These are phyloP conservation scores for Tinea pellionella DNA, from an alignment of 2,888 invertebrate species.

Conservation along the genomic window DNA sequence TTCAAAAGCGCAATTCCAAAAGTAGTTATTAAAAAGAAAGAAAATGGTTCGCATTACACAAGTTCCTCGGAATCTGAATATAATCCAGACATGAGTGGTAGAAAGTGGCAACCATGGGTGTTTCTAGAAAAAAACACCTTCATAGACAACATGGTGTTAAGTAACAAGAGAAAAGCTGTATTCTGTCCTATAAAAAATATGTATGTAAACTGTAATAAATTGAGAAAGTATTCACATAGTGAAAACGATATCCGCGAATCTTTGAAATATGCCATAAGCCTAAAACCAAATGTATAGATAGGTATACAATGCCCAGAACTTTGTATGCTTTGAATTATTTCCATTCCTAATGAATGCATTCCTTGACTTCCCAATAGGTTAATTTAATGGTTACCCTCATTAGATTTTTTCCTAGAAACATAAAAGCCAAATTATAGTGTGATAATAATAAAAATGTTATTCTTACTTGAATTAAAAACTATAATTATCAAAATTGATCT, in stretches of 20 bases:
- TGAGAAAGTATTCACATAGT: conserved; percentile 44
- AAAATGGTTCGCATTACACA: conserved; percentile 59
- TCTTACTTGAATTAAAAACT: conserved; percentile 12
- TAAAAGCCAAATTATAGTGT: conserved; percentile 59
- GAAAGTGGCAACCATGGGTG: conserved; percentile 67
- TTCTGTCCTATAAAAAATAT: conserved; percentile 49
- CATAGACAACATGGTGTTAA: conserved; percentile 57
- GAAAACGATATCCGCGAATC: conserved; percentile 33
- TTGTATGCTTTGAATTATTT: neutral
- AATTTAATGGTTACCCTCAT: conserved; percentile 26
- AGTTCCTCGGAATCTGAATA: conserved; percentile 41
- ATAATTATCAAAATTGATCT: conserved; percentile 46
- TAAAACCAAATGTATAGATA: conserved; percentile 26
- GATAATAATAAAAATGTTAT: conserved; percentile 33
- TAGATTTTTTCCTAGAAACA: conserved; percentile 26
- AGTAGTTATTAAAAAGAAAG: conserved; percentile 60
- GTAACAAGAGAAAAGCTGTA: conserved; percentile 47
- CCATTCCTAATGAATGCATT: conserved; percentile 3
- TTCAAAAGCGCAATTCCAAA: conserved; percentile 50
- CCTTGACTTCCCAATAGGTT: conserved; percentile 7
- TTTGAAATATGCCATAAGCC: conserved; percentile 51
- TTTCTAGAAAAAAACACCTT: conserved; percentile 54
- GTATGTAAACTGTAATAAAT: conserved; percentile 50
- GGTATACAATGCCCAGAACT: neutral
- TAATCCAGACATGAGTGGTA: conserved; percentile 59